A percentile compares a stretch with the other conserved stretches of the same genome.
phyloP scores from a whole-genome alignment of 2,888 invertebrate genomes.

The Galerucella pusilla region DNA sequence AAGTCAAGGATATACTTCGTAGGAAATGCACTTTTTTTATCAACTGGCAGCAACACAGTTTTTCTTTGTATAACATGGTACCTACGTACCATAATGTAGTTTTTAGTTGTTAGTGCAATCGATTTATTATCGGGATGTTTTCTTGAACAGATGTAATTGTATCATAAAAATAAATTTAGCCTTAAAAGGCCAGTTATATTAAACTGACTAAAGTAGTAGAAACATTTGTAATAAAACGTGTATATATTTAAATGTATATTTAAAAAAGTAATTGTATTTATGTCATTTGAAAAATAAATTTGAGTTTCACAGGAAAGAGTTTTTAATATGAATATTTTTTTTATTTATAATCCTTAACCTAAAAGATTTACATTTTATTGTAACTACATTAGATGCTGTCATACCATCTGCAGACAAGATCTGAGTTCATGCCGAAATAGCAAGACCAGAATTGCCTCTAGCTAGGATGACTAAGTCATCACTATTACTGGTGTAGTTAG shows the following conservation, averaged over 20 bases:
- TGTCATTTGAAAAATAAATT: slow-evolving; percentile 42
- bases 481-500: too few relatives aligned
- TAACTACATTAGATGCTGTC: too few relatives aligned
- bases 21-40: not conserved
- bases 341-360: not conserved
- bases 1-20: not conserved
- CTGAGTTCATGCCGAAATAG: too few relatives aligned
- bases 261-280: slow-evolving; percentile 62
- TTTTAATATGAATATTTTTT: slow-evolving; percentile 9
- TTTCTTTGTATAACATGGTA: slow-evolving; percentile 40
- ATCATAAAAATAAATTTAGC: slow-evolving; percentile 44
- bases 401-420: too few relatives aligned
- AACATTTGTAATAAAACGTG: slow-evolving; percentile 59
- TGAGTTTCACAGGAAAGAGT: slow-evolving; percentile 27
- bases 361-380: too few relatives aligned
- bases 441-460: too few relatives aligned
- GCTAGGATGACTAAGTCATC: too few relatives aligned
- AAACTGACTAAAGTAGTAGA: slow-evolving; percentile 48
- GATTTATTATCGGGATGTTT: slow-evolving; percentile 47
- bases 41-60: slow-evolving; percentile 2
- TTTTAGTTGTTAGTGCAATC: slow-evolving; percentile 54
- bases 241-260: slow-evolving; percentile 58
- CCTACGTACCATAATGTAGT: slow-evolving; percentile 45
- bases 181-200: slow-evolving; percentile 57
- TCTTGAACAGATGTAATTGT: slow-evolving; percentile 48